Evolutionary conservation across 2,113 vertebrate genomes (phyloP).

Genomic region (Clupea harengus): DNA sequence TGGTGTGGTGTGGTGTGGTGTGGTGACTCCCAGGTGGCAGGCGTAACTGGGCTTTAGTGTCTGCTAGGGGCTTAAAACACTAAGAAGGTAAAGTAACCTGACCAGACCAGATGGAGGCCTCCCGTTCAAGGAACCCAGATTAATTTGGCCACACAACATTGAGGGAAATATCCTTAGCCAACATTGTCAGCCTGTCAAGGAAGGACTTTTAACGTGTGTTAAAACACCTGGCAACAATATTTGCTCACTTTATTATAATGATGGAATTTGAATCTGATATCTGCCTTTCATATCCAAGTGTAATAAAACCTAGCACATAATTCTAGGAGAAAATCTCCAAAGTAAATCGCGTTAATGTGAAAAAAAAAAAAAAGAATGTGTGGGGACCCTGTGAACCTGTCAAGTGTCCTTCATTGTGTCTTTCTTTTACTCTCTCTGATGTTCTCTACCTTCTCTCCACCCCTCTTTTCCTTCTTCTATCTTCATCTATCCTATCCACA

Average conservation of each 20-base stretch:
- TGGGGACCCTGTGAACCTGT: too few relatives aligned
- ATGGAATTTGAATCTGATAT: not conserved
- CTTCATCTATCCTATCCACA: not conserved
- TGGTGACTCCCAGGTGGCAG: not conserved
- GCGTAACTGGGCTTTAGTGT: constrained; percentile 22
- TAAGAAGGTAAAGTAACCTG: constrained; percentile 66
- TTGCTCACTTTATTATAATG: not conserved
- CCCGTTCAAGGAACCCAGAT: constrained; percentile 24
- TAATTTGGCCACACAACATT: constrained; percentile 1
- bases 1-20: not conserved
- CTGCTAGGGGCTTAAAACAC: constrained; percentile 52
- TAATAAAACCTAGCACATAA: too few relatives aligned
- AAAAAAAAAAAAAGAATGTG: too few relatives aligned
- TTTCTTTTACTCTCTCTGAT: not conserved
- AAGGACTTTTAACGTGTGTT: not conserved
- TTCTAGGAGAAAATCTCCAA: too few relatives aligned
- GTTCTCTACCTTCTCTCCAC: too few relatives aligned
- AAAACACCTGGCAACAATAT: not conserved
- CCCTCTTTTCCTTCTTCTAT: not conserved
- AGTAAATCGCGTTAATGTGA: too few relatives aligned
- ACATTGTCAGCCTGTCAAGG: not conserved
- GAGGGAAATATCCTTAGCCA: not conserved
- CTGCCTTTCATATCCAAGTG: not conserved
- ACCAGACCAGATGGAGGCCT: constrained; percentile 52
- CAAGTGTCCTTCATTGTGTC: not conserved